Conservation (phyloP, 2,888 invertebrate genomes). For the Rhodophaea formosa region DNA sequence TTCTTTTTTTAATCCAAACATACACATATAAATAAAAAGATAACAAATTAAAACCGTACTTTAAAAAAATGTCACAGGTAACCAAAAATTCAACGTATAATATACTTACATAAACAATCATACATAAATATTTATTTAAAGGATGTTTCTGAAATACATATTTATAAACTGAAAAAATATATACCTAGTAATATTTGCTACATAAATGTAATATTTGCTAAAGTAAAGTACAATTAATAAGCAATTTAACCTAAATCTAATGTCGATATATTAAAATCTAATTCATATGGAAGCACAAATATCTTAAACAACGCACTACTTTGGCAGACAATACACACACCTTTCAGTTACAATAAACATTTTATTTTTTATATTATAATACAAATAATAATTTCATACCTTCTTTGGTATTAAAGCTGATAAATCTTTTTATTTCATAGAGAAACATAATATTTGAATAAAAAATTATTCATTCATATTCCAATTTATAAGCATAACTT, state of each 20-base stretch:
- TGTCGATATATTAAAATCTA: conserved; percentile 22
- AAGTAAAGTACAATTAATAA: conserved; percentile 28
- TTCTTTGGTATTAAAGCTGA: background rate
- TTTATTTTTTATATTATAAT: background rate
- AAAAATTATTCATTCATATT: background rate
- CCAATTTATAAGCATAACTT: background rate
- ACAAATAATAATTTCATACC: background rate
- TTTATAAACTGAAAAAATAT: too few relatives aligned
- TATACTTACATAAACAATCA: too few relatives aligned
- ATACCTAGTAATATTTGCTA: background rate
- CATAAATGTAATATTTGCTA: background rate
- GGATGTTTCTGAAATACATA: too few relatives aligned
- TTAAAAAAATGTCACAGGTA: background rate
- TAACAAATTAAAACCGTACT: background rate
- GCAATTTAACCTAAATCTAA: conserved; percentile 29
- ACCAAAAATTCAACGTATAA: background rate
- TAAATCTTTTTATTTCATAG: too few relatives aligned
- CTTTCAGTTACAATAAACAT: conserved; percentile 12
- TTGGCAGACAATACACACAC: conserved; percentile 24
- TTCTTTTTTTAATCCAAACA: background rate
- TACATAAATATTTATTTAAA: too few relatives aligned
- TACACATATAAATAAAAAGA: background rate
- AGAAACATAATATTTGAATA: background rate
- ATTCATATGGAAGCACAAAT: conserved; percentile 38
- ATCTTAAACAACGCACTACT: conserved; percentile 31